These are phyloP conservation scores for Habroteleia sp. DNA, from an alignment of 2,888 invertebrate genomes.

Conservation along the genomic window DNA sequence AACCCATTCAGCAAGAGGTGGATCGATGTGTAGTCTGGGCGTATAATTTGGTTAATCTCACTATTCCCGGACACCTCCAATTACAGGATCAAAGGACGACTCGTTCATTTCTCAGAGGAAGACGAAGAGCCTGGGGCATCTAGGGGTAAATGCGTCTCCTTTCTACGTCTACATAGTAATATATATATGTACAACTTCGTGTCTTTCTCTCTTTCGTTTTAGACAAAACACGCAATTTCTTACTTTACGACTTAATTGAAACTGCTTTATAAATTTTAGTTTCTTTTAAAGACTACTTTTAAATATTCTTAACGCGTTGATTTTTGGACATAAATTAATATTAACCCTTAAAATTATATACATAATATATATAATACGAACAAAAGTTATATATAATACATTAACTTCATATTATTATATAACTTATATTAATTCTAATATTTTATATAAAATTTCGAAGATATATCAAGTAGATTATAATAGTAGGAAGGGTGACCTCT, in stretches of 20 bases:
- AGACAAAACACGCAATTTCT: conserved; percentile 57
- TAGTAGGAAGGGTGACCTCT: too few relatives aligned
- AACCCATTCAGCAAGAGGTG: conserved; percentile 31
- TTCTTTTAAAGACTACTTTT: conserved; percentile 36
- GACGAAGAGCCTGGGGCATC: conserved; percentile 49
- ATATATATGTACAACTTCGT: conserved; percentile 7
- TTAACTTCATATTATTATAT: too few relatives aligned
- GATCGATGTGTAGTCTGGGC: conserved; percentile 48
- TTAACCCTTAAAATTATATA: neutral
- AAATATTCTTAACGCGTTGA: neutral
- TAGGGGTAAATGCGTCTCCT: conserved; percentile 43
- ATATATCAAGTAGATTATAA: too few relatives aligned
- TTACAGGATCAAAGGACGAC: conserved; percentile 74
- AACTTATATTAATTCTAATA: too few relatives aligned
- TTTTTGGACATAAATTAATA: conserved; percentile 1
- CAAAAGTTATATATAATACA: too few relatives aligned
- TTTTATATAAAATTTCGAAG: too few relatives aligned
- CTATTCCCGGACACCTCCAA: conserved; percentile 71
- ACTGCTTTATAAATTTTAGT: conserved; percentile 60
- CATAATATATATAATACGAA: neutral
- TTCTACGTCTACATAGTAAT: conserved; percentile 37
- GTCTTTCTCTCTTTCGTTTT: conserved; percentile 28
- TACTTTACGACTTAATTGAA: conserved; percentile 57
- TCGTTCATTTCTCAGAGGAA: conserved; percentile 65
- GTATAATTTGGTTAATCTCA: conserved; percentile 61